Base-by-base conservation (phyloP, 2,888 invertebrate genomes). In the Drosophila flavopinicola region DNA sequence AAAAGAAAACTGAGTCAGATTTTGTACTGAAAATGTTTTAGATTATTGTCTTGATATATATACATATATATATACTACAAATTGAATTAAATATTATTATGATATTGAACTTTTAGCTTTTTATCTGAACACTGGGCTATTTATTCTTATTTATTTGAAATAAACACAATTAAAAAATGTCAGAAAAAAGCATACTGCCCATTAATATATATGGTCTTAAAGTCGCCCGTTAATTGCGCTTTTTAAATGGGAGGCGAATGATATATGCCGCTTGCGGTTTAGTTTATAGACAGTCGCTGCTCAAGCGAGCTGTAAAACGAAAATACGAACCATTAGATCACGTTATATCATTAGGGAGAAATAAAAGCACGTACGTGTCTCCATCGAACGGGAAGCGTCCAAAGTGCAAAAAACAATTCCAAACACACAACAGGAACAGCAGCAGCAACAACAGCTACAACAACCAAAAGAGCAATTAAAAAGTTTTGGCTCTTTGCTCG, bases 361-460 rank as follows among this genome's bases (percentile, higher is more conserved):
- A 73, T 84, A 76, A 80, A 86, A 63, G 74, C 85, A 72, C 66
- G 74, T 78, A 87, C 83, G 68, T 85, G 87, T 75, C 83, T 78
- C 69, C 70, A 53, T 57, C 59, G 68, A 68, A 65, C 60, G 35
- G 66, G 45, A 70, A 79, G 47, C 49, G 48, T 65, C 42, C 44
- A 66, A 75, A 69, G 63, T 71, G 82, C 48, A 66, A 60, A 48
- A 51, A 56, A 70, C 68, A 80, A 67, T 69, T 75, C 78, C 41
- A 52, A 58, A 53, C 48, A 64, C 54, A 66, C 17, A 37, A 17
- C 20, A 20, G n/a, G n/a, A n/a, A n/a, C n/a, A n/a, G n/a, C 38
- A 64, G 7, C 13, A 44, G 7, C n/a, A 54, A 32, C 27, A 48
- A n/a, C n/a, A n/a, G n/a, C n/a, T n/a, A 51, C 44, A 49, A n/a